Evolutionary conservation across 2,113 vertebrate species (phyloP).

Genomic region (Agapornis roseicollis): DNA sequence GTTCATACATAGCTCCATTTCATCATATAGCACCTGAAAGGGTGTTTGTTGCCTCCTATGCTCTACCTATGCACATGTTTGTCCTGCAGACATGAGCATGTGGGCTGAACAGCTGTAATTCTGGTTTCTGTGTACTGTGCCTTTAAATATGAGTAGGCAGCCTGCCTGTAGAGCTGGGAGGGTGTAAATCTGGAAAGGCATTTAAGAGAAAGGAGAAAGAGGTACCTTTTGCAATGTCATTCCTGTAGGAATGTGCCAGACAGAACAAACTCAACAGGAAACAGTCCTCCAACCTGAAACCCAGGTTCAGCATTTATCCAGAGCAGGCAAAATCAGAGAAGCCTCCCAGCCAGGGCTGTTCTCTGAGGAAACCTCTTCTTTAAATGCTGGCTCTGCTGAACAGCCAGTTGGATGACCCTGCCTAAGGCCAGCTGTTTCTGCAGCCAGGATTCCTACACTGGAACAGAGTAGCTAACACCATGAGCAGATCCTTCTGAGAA

Average conservation of each 20-base stretch:
- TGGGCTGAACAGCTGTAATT: slow-evolving; percentile 39
- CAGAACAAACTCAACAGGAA: slow-evolving; percentile 12
- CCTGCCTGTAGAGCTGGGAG: slow-evolving; percentile 35
- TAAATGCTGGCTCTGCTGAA: not conserved
- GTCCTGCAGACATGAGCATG: slow-evolving; percentile 16
- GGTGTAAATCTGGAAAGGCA: slow-evolving; percentile 36
- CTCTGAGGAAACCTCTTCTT: slow-evolving; percentile 1
- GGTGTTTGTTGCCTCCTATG: not conserved
- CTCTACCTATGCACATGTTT: slow-evolving; percentile 20
- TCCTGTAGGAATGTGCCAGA: slow-evolving; percentile 31
- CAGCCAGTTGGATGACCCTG: not conserved
- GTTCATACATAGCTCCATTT: slow-evolving; percentile 41
- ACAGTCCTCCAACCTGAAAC: not conserved
- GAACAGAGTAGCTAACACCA: not conserved
- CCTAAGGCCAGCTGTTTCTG: not conserved
- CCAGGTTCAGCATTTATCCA: not conserved
- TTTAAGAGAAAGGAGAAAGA: slow-evolving; percentile 33
- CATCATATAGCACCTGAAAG: slow-evolving; percentile 39
- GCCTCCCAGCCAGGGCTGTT: not conserved
- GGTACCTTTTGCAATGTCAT: slow-evolving; percentile 6
- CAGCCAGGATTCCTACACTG: not conserved
- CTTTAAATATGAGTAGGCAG: slow-evolving; percentile 55
- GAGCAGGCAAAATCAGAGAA: not conserved
- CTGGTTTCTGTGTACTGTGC: slow-evolving; percentile 14
- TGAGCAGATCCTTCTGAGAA: not conserved